phyloP scores from a whole-genome alignment of 1,140 invertebrate species.

The Calliphora vicina region DNA sequence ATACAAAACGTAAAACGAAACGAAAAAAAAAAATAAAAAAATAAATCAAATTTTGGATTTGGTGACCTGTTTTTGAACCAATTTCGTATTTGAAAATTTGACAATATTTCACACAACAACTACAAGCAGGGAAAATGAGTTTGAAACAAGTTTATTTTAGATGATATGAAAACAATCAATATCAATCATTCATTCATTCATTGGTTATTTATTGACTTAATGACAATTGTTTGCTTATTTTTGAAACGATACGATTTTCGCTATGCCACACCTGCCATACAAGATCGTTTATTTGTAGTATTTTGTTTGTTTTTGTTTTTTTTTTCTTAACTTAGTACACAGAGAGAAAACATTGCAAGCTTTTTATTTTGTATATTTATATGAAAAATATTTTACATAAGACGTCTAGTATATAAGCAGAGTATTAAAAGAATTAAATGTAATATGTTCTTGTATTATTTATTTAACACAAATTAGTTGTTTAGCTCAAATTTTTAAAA shows the following conservation, averaged over 20 bases:
- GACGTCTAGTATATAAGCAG: neutral
- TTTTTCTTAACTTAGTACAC: slow-evolving; percentile 6
- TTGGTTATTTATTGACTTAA: neutral
- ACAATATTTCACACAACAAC: slow-evolving; percentile 13
- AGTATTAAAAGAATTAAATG: neutral
- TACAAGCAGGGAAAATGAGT: slow-evolving; percentile 8
- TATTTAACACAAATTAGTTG: too few relatives aligned
- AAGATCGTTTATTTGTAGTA: neutral
- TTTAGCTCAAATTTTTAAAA: too few relatives aligned
- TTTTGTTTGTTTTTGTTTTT: neutral
- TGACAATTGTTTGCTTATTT: neutral
- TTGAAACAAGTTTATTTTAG: neutral
- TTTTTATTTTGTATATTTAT: slow-evolving; percentile 1
- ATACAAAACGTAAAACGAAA: neutral
- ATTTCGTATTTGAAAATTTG: neutral
- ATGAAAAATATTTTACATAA: neutral
- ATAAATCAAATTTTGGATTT: neutral
- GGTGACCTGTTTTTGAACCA: slow-evolving; percentile 7
- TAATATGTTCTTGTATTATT: neutral
- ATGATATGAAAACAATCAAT: neutral
- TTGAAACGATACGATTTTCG: neutral
- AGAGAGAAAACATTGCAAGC: slow-evolving; percentile 4
- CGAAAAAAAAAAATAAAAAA: neutral
- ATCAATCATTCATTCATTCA: neutral
- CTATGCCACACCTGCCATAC: slow-evolving; percentile 15